phyloP scores from a whole-genome alignment of 2,888 invertebrate genomes.

The Apamea crenata region DNA sequence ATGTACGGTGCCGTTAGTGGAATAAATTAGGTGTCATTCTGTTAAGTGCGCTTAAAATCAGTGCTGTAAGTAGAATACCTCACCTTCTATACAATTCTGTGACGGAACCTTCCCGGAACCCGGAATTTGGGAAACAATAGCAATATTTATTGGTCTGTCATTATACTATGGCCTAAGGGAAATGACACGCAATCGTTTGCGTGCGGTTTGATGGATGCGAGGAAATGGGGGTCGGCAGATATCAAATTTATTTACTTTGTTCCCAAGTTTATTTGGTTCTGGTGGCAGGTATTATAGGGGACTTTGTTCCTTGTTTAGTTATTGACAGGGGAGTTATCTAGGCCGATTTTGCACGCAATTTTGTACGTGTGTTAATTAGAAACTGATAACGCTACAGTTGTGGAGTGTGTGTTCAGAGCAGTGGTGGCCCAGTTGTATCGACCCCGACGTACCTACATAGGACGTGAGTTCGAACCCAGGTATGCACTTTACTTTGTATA shows the following conservation, averaged over 20 bases:
- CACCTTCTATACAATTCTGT: conserved; percentile 16
- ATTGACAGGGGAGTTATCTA: conserved; percentile 25
- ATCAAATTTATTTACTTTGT: conserved; percentile 57
- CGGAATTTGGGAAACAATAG: conserved; percentile 50
- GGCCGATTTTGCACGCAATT: not conserved
- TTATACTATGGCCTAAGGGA: conserved; percentile 49
- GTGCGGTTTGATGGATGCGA: conserved; percentile 63
- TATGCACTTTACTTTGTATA: not conserved
- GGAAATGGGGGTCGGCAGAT: conserved; percentile 58
- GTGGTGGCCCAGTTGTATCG: not conserved
- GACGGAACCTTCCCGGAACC: not conserved
- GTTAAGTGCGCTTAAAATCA: not conserved
- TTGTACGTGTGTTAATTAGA: not conserved
- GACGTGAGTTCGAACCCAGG: not conserved
- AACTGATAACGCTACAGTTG: not conserved
- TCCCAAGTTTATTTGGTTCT: conserved; percentile 32
- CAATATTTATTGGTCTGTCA: conserved; percentile 60
- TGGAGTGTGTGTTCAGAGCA: not conserved
- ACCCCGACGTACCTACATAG: not conserved
- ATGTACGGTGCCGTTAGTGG: not conserved
- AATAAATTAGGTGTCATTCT: not conserved
- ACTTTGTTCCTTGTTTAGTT: conserved; percentile 25
- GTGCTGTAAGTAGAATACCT: not conserved
- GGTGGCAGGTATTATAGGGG: conserved; percentile 24
- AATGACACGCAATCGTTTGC: conserved; percentile 65